These are phyloP conservation scores for Lithodes maja DNA, from an alignment of 2,888 invertebrate genomes.

Conservation along the genomic window DNA sequence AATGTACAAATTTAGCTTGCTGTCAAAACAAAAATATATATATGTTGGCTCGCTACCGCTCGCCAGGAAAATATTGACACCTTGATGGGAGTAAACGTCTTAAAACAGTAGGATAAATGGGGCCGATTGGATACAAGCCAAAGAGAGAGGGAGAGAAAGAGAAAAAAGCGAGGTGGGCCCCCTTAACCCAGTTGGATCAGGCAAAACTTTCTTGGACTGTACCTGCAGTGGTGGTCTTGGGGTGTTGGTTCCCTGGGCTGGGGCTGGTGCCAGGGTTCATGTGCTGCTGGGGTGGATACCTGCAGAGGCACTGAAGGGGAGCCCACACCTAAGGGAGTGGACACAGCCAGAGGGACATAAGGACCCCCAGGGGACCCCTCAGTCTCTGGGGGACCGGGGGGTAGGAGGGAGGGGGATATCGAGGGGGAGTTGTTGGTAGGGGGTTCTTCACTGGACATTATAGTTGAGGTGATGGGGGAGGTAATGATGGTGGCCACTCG, in stretches of 20 bases:
- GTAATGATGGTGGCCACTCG: constrained; percentile 12
- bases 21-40: no score
- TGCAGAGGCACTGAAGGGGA: neutral
- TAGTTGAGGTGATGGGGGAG: constrained; percentile 6
- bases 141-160: neutral
- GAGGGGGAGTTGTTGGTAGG: neutral
- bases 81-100: no score
- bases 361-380: neutral
- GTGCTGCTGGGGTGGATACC: neutral
- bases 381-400: neutral
- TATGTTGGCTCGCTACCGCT: no score
- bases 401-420: neutral
- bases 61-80: no score
- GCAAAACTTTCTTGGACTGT: neutral
- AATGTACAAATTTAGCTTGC: no score
- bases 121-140: no score
- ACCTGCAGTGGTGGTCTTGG: constrained; percentile 41
- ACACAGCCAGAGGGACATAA: neutral
- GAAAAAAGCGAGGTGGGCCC: neutral
- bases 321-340: neutral
- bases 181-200: neutral
- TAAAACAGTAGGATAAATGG: no score
- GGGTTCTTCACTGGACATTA: neutral
- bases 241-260: constrained; percentile 46
- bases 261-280: constrained; percentile 53